phyloP scores from a whole-genome alignment of 2,797 vertebrate genomes.

The Takifugu ocellatus region DNA sequence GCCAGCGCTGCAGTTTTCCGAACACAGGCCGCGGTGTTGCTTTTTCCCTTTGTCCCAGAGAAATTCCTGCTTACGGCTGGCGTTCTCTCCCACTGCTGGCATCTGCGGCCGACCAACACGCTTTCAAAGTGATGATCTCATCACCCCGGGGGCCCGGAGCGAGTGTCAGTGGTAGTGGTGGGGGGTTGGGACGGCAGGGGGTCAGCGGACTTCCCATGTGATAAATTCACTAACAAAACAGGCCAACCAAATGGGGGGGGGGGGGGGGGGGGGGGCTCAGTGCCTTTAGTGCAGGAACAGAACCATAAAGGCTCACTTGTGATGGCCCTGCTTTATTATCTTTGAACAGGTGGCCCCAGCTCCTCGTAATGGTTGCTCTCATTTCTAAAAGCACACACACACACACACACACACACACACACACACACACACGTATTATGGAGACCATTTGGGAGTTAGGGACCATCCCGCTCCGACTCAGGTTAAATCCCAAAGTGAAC shows the following conservation, averaged over 20 bases:
- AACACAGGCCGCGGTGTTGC: constrained; percentile 34
- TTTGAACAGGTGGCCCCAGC: constrained; percentile 75
- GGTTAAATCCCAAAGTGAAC: constrained; percentile 49
- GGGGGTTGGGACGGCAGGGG: constrained; percentile 13
- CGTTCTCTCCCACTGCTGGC: constrained; percentile 48
- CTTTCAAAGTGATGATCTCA: constrained; percentile 69
- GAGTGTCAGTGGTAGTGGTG: constrained; percentile 32
- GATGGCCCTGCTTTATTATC: constrained; percentile 76
- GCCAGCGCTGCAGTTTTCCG: constrained; percentile 31
- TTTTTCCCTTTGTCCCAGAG: constrained; percentile 38
- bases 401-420: constrained; percentile 1
- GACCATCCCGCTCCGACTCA: constrained; percentile 55
- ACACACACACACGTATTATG: constrained; percentile 10
- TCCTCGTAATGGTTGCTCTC: constrained; percentile 46
- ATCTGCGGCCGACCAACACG: constrained; percentile 59
- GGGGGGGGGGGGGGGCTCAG: constrained; percentile 5
- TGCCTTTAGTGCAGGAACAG: constrained; percentile 70
- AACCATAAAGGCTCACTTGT: constrained; percentile 70
- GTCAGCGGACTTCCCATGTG: constrained; percentile 65
- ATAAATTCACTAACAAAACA: constrained; percentile 69
- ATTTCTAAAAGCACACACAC: constrained; percentile 35
- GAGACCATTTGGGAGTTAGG: constrained; percentile 64
- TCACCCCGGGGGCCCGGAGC: constrained; percentile 48
- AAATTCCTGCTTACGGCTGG: constrained; percentile 54
- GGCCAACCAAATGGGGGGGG: constrained; percentile 48